A percentile compares a stretch with the other conserved stretches of the same genome.
phyloP scores from a whole-genome alignment of 2,797 vertebrate species.

The Helarctos malayanus region DNA sequence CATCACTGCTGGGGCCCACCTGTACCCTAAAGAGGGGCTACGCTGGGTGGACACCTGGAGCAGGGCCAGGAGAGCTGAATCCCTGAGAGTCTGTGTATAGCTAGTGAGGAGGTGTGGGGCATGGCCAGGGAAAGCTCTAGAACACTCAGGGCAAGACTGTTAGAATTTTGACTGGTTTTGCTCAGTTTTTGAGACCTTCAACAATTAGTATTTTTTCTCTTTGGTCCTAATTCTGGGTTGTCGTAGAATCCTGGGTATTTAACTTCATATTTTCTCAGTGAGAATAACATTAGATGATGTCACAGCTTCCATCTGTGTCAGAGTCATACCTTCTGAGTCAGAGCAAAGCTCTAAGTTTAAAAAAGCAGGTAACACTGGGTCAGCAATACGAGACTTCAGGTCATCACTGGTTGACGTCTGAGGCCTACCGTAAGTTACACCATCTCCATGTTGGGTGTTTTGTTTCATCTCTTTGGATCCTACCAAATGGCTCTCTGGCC shows the following conservation, averaged over 20 bases:
- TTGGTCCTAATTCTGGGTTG: background rate
- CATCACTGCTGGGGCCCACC: background rate
- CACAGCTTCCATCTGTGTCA: background rate
- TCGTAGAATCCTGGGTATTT: background rate
- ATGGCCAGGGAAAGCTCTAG: background rate
- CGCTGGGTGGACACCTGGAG: background rate
- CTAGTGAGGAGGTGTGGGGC: background rate
- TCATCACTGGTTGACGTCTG: background rate
- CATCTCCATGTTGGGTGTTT: background rate
- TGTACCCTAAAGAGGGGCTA: background rate
- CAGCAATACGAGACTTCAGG: background rate
- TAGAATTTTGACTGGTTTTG: background rate
- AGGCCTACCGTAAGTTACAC: rapidly evolving
- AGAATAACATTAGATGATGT: background rate
- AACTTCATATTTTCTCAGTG: background rate
- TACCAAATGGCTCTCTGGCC: background rate
- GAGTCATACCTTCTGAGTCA: background rate
- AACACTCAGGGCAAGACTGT: background rate
- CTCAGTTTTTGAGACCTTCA: background rate
- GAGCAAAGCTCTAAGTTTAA: background rate
- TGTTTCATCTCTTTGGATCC: background rate
- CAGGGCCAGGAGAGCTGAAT: too few species aligned
- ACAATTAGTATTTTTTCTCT: background rate
- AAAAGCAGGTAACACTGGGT: background rate
- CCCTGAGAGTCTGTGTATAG: background rate